A percentile compares a stretch with the other conserved stretches of the same genome.
Conservation (phyloP, 2,888 invertebrate genomes). For the Hypselothyrea guttata region DNA sequence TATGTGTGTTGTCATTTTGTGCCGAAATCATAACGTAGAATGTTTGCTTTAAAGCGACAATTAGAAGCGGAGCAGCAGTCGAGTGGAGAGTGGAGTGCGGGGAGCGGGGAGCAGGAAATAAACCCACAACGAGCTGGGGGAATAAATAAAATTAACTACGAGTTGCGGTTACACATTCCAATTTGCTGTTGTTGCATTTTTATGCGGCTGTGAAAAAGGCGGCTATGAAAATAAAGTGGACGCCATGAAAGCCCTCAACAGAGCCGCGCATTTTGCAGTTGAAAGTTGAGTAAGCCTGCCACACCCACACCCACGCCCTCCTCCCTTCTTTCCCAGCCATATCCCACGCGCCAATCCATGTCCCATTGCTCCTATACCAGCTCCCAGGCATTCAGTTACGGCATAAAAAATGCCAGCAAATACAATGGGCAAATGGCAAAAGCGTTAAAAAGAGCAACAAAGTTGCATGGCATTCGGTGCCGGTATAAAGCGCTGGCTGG, state of each 20-base stretch:
- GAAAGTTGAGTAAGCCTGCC: conserved; percentile 28
- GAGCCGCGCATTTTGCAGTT: conserved; percentile 33
- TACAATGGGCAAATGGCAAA: conserved; percentile 70
- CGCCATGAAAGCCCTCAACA: conserved; percentile 54
- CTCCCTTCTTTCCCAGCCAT: background rate
- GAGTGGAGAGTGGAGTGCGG: background rate
- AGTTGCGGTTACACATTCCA: conserved; percentile 76
- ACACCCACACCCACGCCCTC: background rate
- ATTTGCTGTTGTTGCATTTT: conserved; percentile 77
- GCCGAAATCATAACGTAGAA: conserved; percentile 54
- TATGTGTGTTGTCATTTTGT: conserved; percentile 53
- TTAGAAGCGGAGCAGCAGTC: conserved; percentile 24
- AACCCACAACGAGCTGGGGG: conserved; percentile 24
- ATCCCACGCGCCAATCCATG: background rate
- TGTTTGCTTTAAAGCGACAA: conserved; percentile 43
- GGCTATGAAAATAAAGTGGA: conserved; percentile 76
- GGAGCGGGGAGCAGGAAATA: background rate
- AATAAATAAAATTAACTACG: conserved; percentile 78
- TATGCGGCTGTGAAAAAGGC: conserved; percentile 77
- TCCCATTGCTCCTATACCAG: background rate
- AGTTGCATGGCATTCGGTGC: conserved; percentile 49
- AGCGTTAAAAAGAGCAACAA: conserved; percentile 74
- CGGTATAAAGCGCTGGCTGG: background rate
- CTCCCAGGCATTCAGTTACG: conserved; percentile 25
- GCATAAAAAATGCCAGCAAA: conserved; percentile 71